Conservation (phyloP, 2,113 vertebrate species). For the Columbina picui region DNA sequence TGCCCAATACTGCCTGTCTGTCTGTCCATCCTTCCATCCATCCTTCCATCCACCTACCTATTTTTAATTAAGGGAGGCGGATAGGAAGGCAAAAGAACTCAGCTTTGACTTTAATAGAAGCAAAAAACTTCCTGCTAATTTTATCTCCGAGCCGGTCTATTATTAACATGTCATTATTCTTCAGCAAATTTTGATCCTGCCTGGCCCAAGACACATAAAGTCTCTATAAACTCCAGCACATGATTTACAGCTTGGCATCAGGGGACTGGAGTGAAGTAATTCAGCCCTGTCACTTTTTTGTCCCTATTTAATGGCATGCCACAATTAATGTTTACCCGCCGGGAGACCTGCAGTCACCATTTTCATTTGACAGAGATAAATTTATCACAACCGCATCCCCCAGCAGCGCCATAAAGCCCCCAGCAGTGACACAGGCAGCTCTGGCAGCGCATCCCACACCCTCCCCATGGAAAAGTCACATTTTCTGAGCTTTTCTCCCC, state of each 20-base stretch:
- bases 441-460: neutral
- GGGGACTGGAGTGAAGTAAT: neutral
- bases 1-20: neutral
- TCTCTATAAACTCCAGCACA: neutral
- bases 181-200: neutral
- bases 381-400: neutral
- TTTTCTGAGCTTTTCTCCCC: neutral
- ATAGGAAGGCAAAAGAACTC: neutral
- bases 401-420: rapidly evolving
- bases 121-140: neutral
- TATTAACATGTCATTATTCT: neutral
- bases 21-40: neutral
- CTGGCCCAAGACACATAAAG: neutral
- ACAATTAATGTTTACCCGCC: neutral
- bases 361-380: neutral
- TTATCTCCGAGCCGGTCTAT: neutral
- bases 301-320: neutral
- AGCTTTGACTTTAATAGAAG: neutral
- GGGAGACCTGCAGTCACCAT: neutral
- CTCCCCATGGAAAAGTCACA: rapidly evolving
- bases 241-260: neutral
- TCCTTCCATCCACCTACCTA: neutral
- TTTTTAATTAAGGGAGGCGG: neutral
- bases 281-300: neutral
- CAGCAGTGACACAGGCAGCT: neutral